phyloP scores from a whole-genome alignment of 2,113 vertebrate species.

The Maccullochella peelii region DNA sequence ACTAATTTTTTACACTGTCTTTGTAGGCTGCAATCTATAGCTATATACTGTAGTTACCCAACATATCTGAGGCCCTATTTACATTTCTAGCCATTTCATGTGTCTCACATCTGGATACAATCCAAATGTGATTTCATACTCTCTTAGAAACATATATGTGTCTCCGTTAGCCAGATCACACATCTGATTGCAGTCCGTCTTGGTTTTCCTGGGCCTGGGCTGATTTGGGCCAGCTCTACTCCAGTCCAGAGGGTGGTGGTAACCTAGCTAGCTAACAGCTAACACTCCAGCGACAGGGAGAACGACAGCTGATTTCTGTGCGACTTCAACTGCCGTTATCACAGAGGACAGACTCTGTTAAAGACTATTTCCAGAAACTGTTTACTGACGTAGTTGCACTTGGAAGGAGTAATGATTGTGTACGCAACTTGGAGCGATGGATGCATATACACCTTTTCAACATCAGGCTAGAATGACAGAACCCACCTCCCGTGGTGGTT shows the following conservation, averaged over 20 bases:
- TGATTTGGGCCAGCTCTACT: too few relatives aligned
- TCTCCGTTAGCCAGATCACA: not conserved
- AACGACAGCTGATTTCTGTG: not conserved
- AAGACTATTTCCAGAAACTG: not conserved
- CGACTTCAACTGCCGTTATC: not conserved
- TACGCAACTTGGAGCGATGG: not conserved
- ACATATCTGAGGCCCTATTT: not conserved
- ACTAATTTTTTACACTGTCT: not conserved
- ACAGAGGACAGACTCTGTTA: not conserved
- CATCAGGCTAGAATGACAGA: not conserved
- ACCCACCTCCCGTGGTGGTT: not conserved
- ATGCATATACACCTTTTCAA: not conserved
- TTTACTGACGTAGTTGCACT: not conserved
- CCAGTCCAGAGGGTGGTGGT: too few relatives aligned
- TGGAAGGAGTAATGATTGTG: not conserved
- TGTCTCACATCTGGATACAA: not conserved
- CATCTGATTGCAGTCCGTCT: not conserved
- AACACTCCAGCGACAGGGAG: too few relatives aligned
- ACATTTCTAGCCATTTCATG: not conserved
- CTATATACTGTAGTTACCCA: too few relatives aligned
- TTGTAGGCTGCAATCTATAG: not conserved
- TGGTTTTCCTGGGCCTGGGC: too few relatives aligned
- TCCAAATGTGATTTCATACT: conserved; percentile 5
- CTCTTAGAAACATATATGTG: not conserved
- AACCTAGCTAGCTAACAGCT: too few relatives aligned